Evolutionary conservation across 1,140 invertebrate species (phyloP), one percentile per base, ranked within the genome.

Genomic region (Neuroterus valhalla): DNA sequence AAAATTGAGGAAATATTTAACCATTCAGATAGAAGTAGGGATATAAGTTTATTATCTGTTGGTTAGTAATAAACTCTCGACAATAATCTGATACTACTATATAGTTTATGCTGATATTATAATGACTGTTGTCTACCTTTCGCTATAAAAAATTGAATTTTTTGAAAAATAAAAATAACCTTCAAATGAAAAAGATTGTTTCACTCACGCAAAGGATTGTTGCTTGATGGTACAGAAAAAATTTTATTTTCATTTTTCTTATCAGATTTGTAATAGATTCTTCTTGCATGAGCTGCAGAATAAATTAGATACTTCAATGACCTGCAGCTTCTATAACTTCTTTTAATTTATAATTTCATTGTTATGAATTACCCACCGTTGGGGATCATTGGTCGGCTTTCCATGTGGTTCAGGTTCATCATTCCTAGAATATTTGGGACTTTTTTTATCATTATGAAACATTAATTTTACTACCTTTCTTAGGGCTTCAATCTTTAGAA

Each of bases 361-460:
- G 52, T 66, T 79, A 76, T 79, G 19, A 81, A 86, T 94, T 94
- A 99, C 92, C 98, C 98, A 92, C 98, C 98, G 91, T 99, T 99
- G 83, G 99, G 93, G 91, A 99, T 98, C 98, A 99, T 99, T 76
- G 98, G 98, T 80, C 98, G 93, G 92, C 99, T 99, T 91, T 97
- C 94, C 94, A 97, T 96, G 81, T 95, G 94, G 79, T 95, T 94
- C 83, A 99, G 92, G 91, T 97, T 98, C 89, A 96, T 92, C 96
- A 99, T 98, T 88, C 98, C 98, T 99, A 91, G 84, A 94, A 94
- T 78, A 87, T 45, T 79, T n/a, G n/a, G n/a, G n/a, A n/a, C n/a
- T n/a, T 77, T 79, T 72, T 77, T 73, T n/a, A n/a, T n/a, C 45
- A n/a, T n/a, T n/a, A 77, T 72, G 71, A 72, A 45, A 77, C 66